Percentiles rank a stretch among this genome's conserved stretches.
Conservation (phyloP, 2,797 vertebrate species). For the Gephyroberyx darwinii region DNA sequence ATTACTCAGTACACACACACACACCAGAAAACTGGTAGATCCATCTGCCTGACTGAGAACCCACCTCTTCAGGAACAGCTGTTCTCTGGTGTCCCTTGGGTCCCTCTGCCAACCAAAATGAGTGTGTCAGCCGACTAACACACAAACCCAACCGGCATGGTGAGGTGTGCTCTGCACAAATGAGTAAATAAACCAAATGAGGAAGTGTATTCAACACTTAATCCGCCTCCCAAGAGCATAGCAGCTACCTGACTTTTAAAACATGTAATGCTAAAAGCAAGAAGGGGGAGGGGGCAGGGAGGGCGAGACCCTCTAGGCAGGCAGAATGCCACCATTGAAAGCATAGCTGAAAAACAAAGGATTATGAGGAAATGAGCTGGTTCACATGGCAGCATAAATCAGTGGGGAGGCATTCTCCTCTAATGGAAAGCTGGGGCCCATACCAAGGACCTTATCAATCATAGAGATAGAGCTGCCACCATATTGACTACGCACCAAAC, state of each 20-base stretch:
- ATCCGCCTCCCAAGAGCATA: slow-evolving; percentile 39
- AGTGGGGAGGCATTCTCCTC: slow-evolving; percentile 58
- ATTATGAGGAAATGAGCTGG: slow-evolving; percentile 72
- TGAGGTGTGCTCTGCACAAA: slow-evolving; percentile 43
- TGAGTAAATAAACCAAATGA: slow-evolving; percentile 58
- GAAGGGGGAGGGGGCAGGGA: neutral
- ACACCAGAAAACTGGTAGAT: slow-evolving; percentile 35
- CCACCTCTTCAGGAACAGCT: slow-evolving; percentile 69
- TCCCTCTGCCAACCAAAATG: slow-evolving; percentile 54
- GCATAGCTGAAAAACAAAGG: slow-evolving; percentile 52
- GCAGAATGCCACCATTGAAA: slow-evolving; percentile 46
- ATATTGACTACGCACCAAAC: slow-evolving; percentile 74
- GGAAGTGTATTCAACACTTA: slow-evolving; percentile 47
- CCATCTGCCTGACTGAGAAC: slow-evolving; percentile 60
- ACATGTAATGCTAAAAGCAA: slow-evolving; percentile 35
- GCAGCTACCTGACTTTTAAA: slow-evolving; percentile 24
- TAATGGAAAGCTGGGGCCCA: slow-evolving; percentile 65
- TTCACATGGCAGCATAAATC: slow-evolving; percentile 70
- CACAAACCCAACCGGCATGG: slow-evolving; percentile 51
- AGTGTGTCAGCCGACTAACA: slow-evolving; percentile 53
- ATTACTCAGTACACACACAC: slow-evolving; percentile 26
- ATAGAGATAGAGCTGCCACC: slow-evolving; percentile 74
- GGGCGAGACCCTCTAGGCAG: slow-evolving; percentile 15
- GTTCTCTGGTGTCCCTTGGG: slow-evolving; percentile 63
- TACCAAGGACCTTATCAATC: slow-evolving; percentile 69